Percentiles rank a stretch among this genome's conserved stretches.
These are phyloP conservation scores for Psettodes erumei DNA, from an alignment of 2,113 vertebrate species.

Conservation along the genomic window DNA sequence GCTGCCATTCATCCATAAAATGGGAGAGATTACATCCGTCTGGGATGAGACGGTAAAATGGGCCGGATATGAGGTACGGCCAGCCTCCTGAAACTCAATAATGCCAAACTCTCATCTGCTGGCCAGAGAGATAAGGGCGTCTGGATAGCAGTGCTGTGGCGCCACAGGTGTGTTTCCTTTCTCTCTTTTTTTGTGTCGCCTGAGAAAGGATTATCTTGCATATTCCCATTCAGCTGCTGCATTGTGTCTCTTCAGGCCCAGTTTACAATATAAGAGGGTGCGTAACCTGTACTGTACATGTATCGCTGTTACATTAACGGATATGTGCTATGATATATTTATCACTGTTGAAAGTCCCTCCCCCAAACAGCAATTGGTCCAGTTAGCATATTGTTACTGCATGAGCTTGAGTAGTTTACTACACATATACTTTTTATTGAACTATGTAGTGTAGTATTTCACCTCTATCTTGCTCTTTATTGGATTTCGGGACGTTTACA, in stretches of 20 bases:
- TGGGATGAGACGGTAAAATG: constrained; percentile 67
- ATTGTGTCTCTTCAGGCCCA: constrained; percentile 47
- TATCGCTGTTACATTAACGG: background rate
- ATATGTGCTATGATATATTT: background rate
- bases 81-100: constrained; percentile 68
- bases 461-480: background rate
- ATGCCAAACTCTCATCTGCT: constrained; percentile 67
- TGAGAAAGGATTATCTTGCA: constrained; percentile 55
- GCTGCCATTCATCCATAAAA: constrained; percentile 75
- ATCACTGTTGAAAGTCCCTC: background rate
- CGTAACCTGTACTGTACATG: background rate
- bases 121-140: constrained; percentile 66
- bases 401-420: too few species aligned
- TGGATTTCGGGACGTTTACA: background rate
- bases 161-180: constrained; percentile 57
- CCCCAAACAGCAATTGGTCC: background rate
- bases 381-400: background rate
- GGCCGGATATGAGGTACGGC: constrained; percentile 71
- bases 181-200: background rate
- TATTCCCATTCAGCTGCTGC: constrained; percentile 62
- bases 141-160: constrained; percentile 57
- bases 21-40: constrained; percentile 73
- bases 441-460: too few species aligned
- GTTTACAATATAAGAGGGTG: constrained; percentile 16
- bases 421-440: too few species aligned